Evolutionary conservation across 2,113 vertebrate species (phyloP), one percentile per base, ranked within the genome.

Genomic region (Oreochromis spilurus): DNA sequence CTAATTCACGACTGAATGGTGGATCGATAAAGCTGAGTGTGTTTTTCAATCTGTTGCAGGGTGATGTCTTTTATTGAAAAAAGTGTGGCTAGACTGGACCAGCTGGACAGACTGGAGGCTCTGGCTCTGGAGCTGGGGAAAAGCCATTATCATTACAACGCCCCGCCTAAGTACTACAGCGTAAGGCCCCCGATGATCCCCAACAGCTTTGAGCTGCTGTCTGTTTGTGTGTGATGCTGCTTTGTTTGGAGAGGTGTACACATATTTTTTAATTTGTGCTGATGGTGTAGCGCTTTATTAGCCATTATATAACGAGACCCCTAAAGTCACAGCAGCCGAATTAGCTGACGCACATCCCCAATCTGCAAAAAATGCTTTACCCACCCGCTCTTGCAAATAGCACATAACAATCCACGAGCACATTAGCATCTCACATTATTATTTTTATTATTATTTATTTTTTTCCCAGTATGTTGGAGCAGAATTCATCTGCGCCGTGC

Each of bases 61-160:
- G 96, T 97, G 82, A 97, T 97, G 97, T 97, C 97, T 13, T 97
- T 97, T 72, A 97, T 97, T 19, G 97, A 97, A 95, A 97, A 97
- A 88, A 96, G 94, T 3, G 97, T 97, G 86, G 96, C 97, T 10
- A 91, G 97, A 82, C 91, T 97, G 67, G 96, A 97, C 67, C 96
- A 97, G 88, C 90, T 93, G 81, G 96, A 97, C 21, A 88, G 95
- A 80, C 90, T 97, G 87, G 95, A 97, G 43, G 87, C 88, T 53
- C 93, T 97, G 84, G 96, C 95, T 40, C 60, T 95, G 70, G 96
- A 97, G 80, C 94, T 97, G 84, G 97, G 97, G n/a, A 96, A 93
- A 89, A 96, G 95, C 86, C 97, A 97, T 89, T 96, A 94, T 80
- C 95, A 95, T 55, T 97, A 97, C 94, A 97, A 95, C 14, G 97